Base-by-base conservation (phyloP, 2,797 vertebrate genomes). In the Sebastes baramenuke region DNA sequence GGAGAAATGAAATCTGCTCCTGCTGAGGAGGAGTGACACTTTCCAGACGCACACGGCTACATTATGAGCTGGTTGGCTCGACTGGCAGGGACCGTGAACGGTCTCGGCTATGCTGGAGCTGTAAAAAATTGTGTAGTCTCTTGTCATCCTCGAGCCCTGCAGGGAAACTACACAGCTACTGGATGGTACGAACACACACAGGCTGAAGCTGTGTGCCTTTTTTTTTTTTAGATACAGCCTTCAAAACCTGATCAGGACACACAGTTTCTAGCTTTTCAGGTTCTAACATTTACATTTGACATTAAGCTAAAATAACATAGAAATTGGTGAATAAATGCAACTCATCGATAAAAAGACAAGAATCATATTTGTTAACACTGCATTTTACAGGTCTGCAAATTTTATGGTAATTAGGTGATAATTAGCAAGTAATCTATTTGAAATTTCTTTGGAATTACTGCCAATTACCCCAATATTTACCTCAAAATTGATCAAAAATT, bases 1-100 rank as follows among this genome's bases (percentile, higher is more conserved):
- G 16, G 70, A 72, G 73, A 84, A 81, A 79, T 77, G 2, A 83
- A 75, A 82, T 84, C 38, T 67, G 61, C 77, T 81, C 34, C 81
- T 73, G 75, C 62, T 71, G 69, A 72, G 38, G 74, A 69, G 67
- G 18, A 66, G 27, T 60, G 74, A 82, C 76, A 83, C 55, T 79
- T 77, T 64, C 27, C 77, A 85, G 75, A 83, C 64, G n/a, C 49
- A 78, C 72, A 71, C 34, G 55, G 67, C 67, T 58, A 65, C 60
- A 67, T 74, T 68, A 64, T 42, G 54, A 80, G 82, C 75, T 42
- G 54, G 70, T 62, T 61, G 56, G 78, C 75, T 75, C 1, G 52
- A 32, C 12, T 67, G 29, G 52, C 56, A 72, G 66, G 3, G 38
- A 55, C 27, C 22, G 42, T 27, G 29, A 84, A 60, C 46, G 29